phyloP scores from a whole-genome alignment of 2,113 vertebrate genomes.

The Paramisgurnus dabryanus region DNA sequence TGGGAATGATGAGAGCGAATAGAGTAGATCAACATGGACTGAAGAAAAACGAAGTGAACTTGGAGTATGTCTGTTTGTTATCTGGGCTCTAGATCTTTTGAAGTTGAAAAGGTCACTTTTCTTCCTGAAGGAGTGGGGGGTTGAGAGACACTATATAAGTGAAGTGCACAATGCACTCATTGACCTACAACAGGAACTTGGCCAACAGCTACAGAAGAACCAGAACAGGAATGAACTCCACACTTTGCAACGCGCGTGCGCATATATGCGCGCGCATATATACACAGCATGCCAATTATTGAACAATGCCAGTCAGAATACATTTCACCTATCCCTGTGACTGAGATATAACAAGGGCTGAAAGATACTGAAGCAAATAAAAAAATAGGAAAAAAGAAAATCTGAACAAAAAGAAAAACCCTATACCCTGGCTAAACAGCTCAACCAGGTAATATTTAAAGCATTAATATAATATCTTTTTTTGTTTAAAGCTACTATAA shows the following conservation, averaged over 20 bases:
- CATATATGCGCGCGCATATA: no score
- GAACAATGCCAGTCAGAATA: slow-evolving; percentile 73
- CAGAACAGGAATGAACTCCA: slow-evolving; percentile 31
- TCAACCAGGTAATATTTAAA: slow-evolving; percentile 26
- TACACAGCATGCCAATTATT: slow-evolving; percentile 64
- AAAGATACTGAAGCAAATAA: slow-evolving; percentile 24
- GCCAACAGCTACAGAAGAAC: slow-evolving; percentile 56
- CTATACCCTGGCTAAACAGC: no score
- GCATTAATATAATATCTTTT: background rate
- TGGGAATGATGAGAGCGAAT: background rate
- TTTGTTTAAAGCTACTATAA: no score
- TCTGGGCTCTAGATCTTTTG: slow-evolving; percentile 47
- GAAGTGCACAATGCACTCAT: slow-evolving; percentile 62
- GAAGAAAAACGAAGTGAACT: background rate
- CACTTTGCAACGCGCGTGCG: slow-evolving; percentile 25
- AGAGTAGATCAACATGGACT: slow-evolving; percentile 9
- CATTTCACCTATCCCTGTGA: slow-evolving; percentile 64
- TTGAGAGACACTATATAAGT: slow-evolving; percentile 48
- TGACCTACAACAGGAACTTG: slow-evolving; percentile 65
- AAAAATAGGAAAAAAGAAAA: background rate
- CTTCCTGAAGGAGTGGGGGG: slow-evolving; percentile 48
- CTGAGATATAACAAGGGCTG: slow-evolving; percentile 64
- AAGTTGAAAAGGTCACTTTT: slow-evolving; percentile 66
- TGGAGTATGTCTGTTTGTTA: slow-evolving; percentile 31
- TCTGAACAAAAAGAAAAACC: background rate